Percentiles rank a stretch among this genome's conserved stretches.
These are phyloP conservation scores for Cabera pusaria DNA, from an alignment of 2,888 invertebrate species.

Conservation along the genomic window DNA sequence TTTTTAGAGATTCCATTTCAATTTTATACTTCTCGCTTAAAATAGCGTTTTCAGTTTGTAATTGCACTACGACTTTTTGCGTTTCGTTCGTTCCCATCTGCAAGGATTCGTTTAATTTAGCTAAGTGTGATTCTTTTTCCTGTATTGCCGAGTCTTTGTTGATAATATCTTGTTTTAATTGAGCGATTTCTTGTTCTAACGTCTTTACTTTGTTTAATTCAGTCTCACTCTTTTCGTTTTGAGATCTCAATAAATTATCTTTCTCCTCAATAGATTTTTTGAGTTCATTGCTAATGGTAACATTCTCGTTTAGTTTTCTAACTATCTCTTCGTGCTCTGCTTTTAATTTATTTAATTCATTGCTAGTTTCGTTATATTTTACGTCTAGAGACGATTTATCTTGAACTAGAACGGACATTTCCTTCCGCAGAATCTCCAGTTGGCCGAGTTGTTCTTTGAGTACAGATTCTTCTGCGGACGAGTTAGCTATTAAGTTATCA, in stretches of 20 bases:
- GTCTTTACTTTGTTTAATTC: slow-evolving; percentile 50
- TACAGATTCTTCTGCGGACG: slow-evolving; percentile 66
- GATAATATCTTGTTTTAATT: slow-evolving; percentile 51
- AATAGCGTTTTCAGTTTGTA: slow-evolving; percentile 62
- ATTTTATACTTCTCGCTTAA: slow-evolving; percentile 58
- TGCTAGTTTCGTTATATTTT: slow-evolving; percentile 50
- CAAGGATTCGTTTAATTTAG: slow-evolving; percentile 53
- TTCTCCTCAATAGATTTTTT: slow-evolving; percentile 59
- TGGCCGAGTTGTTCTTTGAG: slow-evolving; percentile 65
- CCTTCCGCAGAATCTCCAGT: slow-evolving; percentile 60
- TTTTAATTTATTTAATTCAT: slow-evolving; percentile 54
- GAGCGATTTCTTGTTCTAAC: slow-evolving; percentile 54
- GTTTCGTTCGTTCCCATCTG: slow-evolving; percentile 57
- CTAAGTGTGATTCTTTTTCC: slow-evolving; percentile 57
- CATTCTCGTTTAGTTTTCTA: slow-evolving; percentile 53
- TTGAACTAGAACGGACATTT: slow-evolving; percentile 55
- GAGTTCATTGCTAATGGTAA: slow-evolving; percentile 44
- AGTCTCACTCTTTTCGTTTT: slow-evolving; percentile 51
- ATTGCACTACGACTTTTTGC: slow-evolving; percentile 52
- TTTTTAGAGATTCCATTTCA: slow-evolving; percentile 67
- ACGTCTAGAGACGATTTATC: slow-evolving; percentile 60
- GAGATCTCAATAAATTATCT: slow-evolving; percentile 56
- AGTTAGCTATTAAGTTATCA: slow-evolving; percentile 66
- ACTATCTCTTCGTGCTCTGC: slow-evolving; percentile 48
- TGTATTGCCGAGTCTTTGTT: slow-evolving; percentile 50